A percentile compares a stretch with the other conserved stretches of the same genome.
phyloP scores from a whole-genome alignment of 2,888 invertebrate genomes.

The Aphodius sticticus region DNA sequence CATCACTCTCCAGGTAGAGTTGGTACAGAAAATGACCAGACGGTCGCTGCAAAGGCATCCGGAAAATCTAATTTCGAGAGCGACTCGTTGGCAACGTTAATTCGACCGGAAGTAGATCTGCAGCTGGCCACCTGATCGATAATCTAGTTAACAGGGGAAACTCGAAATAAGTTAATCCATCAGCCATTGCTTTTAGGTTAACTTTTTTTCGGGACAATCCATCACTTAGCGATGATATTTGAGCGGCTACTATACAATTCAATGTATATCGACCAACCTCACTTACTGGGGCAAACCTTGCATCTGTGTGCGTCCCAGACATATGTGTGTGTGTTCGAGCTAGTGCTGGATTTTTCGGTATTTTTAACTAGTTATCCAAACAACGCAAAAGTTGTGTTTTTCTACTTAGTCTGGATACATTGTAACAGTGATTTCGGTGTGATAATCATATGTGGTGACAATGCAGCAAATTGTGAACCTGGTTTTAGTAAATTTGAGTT shows the following conservation, averaged over 20 bases:
- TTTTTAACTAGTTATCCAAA: background rate
- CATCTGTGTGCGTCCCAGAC: background rate
- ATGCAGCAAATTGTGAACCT: no score
- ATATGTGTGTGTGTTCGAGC: background rate
- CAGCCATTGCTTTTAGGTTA: conserved; percentile 36
- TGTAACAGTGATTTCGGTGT: no score
- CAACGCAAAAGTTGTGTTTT: no score
- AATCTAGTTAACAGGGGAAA: conserved; percentile 29
- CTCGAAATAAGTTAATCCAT: conserved; percentile 37
- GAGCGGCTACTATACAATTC: conserved; percentile 40
- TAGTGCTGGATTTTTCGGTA: background rate
- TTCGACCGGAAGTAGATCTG: conserved; percentile 20
- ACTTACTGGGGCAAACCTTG: background rate
- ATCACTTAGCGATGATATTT: conserved; percentile 44
- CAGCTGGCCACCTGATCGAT: conserved; percentile 30
- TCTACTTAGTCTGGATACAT: no score
- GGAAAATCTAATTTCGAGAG: background rate
- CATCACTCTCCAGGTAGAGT: background rate
- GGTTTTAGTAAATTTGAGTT: no score
- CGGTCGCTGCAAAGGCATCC: background rate
- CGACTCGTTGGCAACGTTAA: background rate
- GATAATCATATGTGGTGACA: no score
- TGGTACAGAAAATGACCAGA: background rate
- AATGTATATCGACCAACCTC: conserved; percentile 29
- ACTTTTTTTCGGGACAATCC: conserved; percentile 38